Evolutionary conservation across 1,140 invertebrate genomes (phyloP), one percentile per base, ranked within the genome.

Genomic region (Geopemphigus sp.): DNA sequence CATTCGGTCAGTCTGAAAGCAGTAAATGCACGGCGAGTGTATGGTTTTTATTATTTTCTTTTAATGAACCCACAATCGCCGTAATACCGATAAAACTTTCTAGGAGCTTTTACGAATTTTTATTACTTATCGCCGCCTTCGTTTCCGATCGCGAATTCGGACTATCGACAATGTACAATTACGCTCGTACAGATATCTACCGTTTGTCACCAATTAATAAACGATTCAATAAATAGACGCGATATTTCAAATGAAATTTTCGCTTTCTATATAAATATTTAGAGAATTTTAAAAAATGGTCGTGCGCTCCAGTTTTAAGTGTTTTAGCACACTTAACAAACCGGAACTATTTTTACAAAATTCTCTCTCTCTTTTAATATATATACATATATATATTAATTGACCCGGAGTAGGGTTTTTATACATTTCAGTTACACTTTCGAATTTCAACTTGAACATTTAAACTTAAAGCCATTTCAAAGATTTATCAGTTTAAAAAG

Each of bases 401-500:
- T n/a, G 26, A 29, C 68, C 10, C 17, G 17, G 8, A 29, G 22
- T 72, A 4, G 22, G 19, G 26, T 53, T n/a, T 39, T 72, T 72
- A 72, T 72, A 29, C 50, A 53, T 72, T 54, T 54, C 50, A 17
- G 68, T 54, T 72, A 72, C 68, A 72, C 68, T 72, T 72, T 54
- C 29, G 68, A 54, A 54, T 54, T 72, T 29, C 50, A 29, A 72
- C 47, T 72, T 54, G 24, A 29, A 54, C 68, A 54, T 72, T 72
- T 54, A 17, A 54, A 72, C 68, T 54, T 29, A 5, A 68, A 72
- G 68, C 68, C 50, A 54, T 72, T 72, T 39, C 50, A 54, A 54
- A 72, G 68, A 72, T 72, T 74, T 74, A 74, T 56, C 72, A 39
- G 72, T 74, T 74, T 39, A 45, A 57, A 59, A 74, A 74, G 53